A percentile compares a stretch with the other conserved stretches of the same genome.
phyloP scores from a whole-genome alignment of 2,113 vertebrate species.

The Ellobius talpinus region DNA sequence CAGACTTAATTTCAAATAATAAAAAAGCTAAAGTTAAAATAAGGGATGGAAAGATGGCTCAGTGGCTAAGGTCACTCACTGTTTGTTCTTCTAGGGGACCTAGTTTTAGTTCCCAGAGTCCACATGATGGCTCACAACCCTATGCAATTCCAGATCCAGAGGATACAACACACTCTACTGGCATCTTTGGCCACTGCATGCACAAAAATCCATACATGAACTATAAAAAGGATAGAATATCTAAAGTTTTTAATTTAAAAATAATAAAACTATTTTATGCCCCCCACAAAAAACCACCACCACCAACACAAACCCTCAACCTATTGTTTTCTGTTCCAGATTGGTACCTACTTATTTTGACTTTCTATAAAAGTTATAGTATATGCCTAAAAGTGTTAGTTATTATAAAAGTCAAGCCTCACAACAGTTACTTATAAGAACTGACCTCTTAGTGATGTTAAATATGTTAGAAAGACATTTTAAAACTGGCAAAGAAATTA shows the following conservation, averaged over 20 bases:
- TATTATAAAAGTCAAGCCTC: slow-evolving; percentile 50
- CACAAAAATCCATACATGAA: neutral
- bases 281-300: neutral
- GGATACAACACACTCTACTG: neutral
- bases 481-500: slow-evolving; percentile 49
- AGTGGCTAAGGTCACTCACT: neutral
- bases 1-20: slow-evolving; percentile 58
- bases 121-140: neutral
- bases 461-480: slow-evolving; percentile 18
- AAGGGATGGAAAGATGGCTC: neutral
- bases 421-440: slow-evolving; percentile 12
- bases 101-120: neutral
- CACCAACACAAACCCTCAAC: neutral
- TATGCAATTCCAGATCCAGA: neutral
- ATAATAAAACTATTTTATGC: neutral
- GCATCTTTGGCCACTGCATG: neutral
- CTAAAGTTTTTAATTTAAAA: neutral
- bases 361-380: slow-evolving; percentile 42
- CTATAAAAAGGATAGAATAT: neutral
- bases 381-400: neutral
- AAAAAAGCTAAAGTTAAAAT: neutral
- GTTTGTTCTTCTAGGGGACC: neutral
- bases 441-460: slow-evolving; percentile 32
- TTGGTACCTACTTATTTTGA: slow-evolving; percentile 24
- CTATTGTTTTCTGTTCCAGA: neutral